Evolutionary conservation across 2,797 vertebrate genomes (phyloP).

Genomic region (Poecilia velifera): DNA sequence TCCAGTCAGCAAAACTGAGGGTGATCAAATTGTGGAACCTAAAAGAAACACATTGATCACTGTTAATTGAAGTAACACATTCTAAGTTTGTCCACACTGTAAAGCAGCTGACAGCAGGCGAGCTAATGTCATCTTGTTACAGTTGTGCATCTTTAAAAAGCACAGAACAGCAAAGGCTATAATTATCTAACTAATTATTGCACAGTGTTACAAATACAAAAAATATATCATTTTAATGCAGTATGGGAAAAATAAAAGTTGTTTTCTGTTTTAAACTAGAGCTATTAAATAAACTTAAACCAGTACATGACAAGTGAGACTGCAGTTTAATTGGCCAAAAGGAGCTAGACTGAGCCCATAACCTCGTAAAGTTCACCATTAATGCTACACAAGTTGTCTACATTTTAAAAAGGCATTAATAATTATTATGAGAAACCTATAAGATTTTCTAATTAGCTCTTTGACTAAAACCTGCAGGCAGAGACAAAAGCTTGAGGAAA

Average conservation of each 20-base stretch:
- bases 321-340: neutral
- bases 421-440: neutral
- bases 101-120: neutral
- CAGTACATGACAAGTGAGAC: neutral
- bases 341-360: neutral
- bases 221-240: neutral
- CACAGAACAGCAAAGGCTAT: neutral
- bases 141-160: neutral
- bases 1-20: neutral
- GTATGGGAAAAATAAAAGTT: neutral
- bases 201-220: neutral
- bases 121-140: neutral
- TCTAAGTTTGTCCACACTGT: neutral
- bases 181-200: neutral
- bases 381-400: neutral
- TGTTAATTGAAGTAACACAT: neutral
- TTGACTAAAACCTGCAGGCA: neutral
- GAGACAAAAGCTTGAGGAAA: neutral
- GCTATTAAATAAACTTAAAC: neutral
- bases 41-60: neutral
- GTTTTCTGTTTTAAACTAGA: neutral
- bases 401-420: neutral
- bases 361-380: neutral
- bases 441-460: neutral
- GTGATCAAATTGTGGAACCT: neutral